A percentile compares a stretch with the other conserved stretches of the same genome.
Evolutionary conservation across 2,888 invertebrate species (phyloP).

Genomic region (Megalurothrips usitatus): DNA sequence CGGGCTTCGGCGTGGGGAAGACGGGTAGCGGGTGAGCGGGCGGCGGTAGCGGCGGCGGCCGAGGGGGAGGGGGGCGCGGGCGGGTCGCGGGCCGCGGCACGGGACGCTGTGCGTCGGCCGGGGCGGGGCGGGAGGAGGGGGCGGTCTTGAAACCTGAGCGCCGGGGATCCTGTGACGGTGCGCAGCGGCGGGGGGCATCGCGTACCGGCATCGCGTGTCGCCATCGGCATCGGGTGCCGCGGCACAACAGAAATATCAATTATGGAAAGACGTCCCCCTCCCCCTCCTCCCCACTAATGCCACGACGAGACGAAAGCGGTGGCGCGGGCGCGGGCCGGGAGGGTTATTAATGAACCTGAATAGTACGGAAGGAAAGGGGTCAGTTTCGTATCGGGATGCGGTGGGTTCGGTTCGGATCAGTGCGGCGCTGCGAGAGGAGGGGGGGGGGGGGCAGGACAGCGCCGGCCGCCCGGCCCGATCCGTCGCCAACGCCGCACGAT

Average conservation of each 20-base stretch:
- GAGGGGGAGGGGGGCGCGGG: neutral
- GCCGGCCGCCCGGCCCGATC: neutral
- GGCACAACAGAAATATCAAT: slow-evolving; percentile 11
- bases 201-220: neutral
- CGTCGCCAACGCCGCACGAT: neutral
- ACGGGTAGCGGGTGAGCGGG: neutral
- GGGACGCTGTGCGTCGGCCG: neutral
- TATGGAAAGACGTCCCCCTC: neutral
- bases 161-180: neutral
- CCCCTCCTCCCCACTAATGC: too few relatives aligned
- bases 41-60: too few relatives aligned
- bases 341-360: neutral
- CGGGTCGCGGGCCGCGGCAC: neutral
- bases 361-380: neutral
- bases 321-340: neutral
- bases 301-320: neutral
- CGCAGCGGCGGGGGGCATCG: neutral
- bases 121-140: neutral
- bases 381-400: neutral
- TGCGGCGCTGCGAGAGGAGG: neutral
- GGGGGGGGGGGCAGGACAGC: neutral
- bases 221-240: neutral
- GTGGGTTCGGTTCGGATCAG: neutral
- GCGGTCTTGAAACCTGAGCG: neutral
- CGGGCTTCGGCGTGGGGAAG: neutral